These are phyloP conservation scores for Ditylenchus weischeri DNA, from an alignment of 2,888 invertebrate species.

Conservation along the genomic window DNA sequence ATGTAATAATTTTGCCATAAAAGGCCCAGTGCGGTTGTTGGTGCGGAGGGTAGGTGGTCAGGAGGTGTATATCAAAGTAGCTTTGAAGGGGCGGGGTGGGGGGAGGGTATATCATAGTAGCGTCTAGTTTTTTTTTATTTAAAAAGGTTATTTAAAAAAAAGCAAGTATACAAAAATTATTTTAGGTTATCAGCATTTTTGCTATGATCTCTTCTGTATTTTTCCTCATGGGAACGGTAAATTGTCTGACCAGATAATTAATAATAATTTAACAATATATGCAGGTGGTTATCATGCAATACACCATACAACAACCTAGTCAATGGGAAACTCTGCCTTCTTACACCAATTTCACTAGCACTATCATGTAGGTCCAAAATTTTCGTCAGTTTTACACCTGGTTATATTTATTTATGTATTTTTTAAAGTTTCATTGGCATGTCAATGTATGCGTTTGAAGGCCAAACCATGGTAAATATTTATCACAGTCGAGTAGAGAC, in stretches of 20 bases:
- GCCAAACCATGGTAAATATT: slow-evolving; percentile 55
- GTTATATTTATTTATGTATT: neutral
- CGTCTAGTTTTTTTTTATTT: too few relatives aligned
- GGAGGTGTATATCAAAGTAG: too few relatives aligned
- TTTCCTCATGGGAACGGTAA: slow-evolving; percentile 55
- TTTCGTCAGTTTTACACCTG: neutral
- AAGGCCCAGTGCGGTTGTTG: too few relatives aligned
- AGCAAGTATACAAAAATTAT: too few relatives aligned
- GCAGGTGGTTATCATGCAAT: slow-evolving; percentile 53
- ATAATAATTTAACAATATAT: too few relatives aligned
- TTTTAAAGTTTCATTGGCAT: slow-evolving; percentile 52
- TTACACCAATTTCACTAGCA: slow-evolving; percentile 51
- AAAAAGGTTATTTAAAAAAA: too few relatives aligned
- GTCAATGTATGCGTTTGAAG: slow-evolving; percentile 59
- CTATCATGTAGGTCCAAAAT: slow-evolving; percentile 38
- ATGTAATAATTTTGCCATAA: too few relatives aligned
- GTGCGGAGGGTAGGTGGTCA: too few relatives aligned
- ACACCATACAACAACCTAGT: slow-evolving; percentile 50
- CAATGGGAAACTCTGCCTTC: slow-evolving; percentile 55
- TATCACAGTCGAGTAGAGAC: too few relatives aligned
- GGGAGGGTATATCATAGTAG: too few relatives aligned
- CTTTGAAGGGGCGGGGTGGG: too few relatives aligned
- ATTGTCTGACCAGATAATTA: slow-evolving; percentile 32
- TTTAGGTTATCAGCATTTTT: slow-evolving; percentile 41
- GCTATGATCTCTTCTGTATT: slow-evolving; percentile 58